These are phyloP conservation scores for Etheostoma perlongum DNA, from an alignment of 2,797 vertebrate genomes.

Conservation along the genomic window DNA sequence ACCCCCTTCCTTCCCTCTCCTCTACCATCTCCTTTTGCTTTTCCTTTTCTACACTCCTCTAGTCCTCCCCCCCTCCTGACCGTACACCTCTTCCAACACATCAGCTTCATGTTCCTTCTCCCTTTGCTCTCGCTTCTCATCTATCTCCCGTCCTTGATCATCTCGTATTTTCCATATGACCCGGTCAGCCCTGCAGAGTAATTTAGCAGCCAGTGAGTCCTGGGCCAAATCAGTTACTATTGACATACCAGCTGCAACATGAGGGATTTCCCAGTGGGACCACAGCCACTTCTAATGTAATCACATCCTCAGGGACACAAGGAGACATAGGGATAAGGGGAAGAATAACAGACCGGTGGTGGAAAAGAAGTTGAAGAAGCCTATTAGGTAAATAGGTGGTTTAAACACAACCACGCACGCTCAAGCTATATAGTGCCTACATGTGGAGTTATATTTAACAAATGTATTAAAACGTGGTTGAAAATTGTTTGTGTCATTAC, in stretches of 20 bases:
- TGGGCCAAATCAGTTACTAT: conserved; percentile 70
- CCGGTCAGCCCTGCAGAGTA: conserved; percentile 56
- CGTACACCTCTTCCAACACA: background rate
- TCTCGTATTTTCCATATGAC: conserved; percentile 38
- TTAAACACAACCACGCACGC: conserved; percentile 13
- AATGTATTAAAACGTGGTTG: conserved; percentile 14
- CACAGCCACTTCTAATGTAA: conserved; percentile 62
- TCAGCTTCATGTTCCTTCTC: conserved; percentile 34
- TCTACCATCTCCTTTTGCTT: background rate
- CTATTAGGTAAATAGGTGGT: conserved; percentile 67
- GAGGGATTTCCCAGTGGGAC: conserved; percentile 72
- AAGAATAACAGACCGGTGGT: conserved; percentile 66
- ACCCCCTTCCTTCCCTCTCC: background rate
- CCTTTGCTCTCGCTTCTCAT: conserved; percentile 39
- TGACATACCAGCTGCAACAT: conserved; percentile 59
- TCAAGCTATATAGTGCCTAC: background rate
- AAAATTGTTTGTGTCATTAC: conserved; percentile 29
- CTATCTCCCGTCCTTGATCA: conserved; percentile 36
- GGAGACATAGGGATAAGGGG: conserved; percentile 42
- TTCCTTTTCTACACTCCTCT: conserved; percentile 16
- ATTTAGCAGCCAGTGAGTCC: conserved; percentile 69
- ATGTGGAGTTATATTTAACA: conserved; percentile 20
- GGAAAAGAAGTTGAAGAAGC: conserved; percentile 51
- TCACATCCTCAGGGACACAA: conserved; percentile 75
- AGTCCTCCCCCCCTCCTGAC: conserved; percentile 8